Conservation (phyloP, 2,888 invertebrate species). For the Drosophila parthenogenetica region DNA sequence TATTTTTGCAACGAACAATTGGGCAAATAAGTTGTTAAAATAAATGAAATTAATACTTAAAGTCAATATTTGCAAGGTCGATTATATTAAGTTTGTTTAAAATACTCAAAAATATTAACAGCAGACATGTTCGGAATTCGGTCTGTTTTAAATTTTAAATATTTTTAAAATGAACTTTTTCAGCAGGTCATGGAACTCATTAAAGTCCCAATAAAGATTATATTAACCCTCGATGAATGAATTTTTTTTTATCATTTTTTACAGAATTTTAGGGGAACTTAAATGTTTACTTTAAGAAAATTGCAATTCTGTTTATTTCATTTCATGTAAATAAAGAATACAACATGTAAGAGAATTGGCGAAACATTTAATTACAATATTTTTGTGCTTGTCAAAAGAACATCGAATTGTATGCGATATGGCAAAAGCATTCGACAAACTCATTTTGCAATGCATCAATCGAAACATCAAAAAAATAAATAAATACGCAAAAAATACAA, state of each 20-base stretch:
- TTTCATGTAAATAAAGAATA: too few species aligned
- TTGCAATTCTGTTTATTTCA: too few species aligned
- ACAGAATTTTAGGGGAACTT: too few species aligned
- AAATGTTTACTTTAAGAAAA: too few species aligned
- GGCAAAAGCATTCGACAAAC: neutral
- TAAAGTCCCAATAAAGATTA: too few species aligned
- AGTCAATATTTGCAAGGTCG: conserved; percentile 1
- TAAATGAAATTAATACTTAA: neutral
- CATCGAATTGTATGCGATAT: neutral
- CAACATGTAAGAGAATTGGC: neutral
- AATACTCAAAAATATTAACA: neutral
- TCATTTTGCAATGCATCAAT: conserved; percentile 1
- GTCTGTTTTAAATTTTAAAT: too few species aligned
- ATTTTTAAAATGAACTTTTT: too few species aligned
- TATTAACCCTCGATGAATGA: too few species aligned
- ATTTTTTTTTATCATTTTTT: too few species aligned
- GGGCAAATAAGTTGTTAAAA: conserved; percentile 13
- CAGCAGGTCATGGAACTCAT: too few species aligned
- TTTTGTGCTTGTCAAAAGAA: neutral
- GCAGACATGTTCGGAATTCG: too few species aligned
- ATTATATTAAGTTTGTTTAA: neutral
- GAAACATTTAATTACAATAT: conserved; percentile 2
- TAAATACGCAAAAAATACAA: neutral
- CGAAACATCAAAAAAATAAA: neutral
- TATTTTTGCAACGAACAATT: conserved; percentile 7